A percentile compares a stretch with the other conserved stretches of the same genome.
Conservation (phyloP, 2,113 vertebrate species). For the Grammomys surdaster region DNA sequence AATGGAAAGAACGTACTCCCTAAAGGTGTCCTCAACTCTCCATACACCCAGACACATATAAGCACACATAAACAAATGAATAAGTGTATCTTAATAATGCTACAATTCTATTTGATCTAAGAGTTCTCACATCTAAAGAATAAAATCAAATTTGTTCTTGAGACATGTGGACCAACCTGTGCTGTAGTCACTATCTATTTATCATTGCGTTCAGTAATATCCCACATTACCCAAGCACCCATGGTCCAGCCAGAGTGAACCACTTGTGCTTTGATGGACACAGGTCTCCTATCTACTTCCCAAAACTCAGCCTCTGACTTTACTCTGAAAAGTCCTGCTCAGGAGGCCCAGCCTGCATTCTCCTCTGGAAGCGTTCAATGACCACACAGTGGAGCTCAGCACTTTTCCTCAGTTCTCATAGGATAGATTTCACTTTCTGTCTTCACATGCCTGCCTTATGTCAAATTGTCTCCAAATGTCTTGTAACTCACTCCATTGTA, state of each 20-base stretch:
- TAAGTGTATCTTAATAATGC: background rate
- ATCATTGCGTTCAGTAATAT: background rate
- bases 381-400: background rate
- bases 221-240: background rate
- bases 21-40: background rate
- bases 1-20: background rate
- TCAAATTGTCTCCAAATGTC: conserved; percentile 39
- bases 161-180: background rate
- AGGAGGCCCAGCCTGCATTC: background rate
- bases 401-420: conserved; percentile 5
- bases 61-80: background rate
- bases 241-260: background rate
- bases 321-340: background rate
- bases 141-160: conserved; percentile 2
- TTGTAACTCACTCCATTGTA: conserved; percentile 15
- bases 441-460: background rate
- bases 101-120: conserved; percentile 2
- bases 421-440: background rate
- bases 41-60: background rate
- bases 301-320: background rate
- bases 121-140: background rate
- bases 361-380: conserved; percentile 43
- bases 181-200: background rate
- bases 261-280: background rate
- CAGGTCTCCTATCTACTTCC: background rate